These are phyloP conservation scores for Mystacornis crossleyi DNA, from an alignment of 2,113 vertebrate genomes.

Conservation along the genomic window DNA sequence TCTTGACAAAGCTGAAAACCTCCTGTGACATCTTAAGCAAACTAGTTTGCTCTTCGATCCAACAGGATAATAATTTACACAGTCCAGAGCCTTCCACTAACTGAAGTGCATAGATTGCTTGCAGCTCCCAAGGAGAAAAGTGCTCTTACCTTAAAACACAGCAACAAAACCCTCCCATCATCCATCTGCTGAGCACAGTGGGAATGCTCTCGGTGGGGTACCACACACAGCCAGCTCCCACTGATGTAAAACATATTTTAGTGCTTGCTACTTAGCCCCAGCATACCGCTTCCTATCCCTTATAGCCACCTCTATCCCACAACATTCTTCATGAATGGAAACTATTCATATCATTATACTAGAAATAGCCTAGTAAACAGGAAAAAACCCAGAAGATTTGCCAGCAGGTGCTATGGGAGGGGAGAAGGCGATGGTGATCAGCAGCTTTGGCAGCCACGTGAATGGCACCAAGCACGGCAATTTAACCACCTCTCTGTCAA, in stretches of 20 bases:
- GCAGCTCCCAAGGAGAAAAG: not conserved
- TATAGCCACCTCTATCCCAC: not conserved
- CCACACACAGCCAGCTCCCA: not conserved
- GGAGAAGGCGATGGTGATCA: not conserved
- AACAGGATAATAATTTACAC: not conserved
- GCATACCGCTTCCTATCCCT: not conserved
- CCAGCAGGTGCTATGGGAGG: not conserved
- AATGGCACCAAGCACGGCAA: not conserved
- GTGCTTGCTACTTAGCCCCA: not conserved
- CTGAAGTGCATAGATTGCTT: not conserved
- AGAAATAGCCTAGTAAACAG: not conserved
- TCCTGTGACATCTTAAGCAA: not conserved
- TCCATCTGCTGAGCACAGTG: not conserved
- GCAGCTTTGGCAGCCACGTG: not conserved
- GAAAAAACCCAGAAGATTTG: not conserved
- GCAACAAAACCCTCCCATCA: not conserved
- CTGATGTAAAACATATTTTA: not conserved
- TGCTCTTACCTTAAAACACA: not conserved
- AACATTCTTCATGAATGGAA: not conserved
- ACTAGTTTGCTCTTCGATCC: not conserved
- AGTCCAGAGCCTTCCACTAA: not conserved
- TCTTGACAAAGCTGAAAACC: not conserved
- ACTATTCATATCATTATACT: not conserved
- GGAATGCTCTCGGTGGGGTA: accelerated
- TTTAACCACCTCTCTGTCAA: not conserved